Evolutionary conservation across 1,140 invertebrate species (phyloP).

Genomic region (Brachionus asplanchnoidis): DNA sequence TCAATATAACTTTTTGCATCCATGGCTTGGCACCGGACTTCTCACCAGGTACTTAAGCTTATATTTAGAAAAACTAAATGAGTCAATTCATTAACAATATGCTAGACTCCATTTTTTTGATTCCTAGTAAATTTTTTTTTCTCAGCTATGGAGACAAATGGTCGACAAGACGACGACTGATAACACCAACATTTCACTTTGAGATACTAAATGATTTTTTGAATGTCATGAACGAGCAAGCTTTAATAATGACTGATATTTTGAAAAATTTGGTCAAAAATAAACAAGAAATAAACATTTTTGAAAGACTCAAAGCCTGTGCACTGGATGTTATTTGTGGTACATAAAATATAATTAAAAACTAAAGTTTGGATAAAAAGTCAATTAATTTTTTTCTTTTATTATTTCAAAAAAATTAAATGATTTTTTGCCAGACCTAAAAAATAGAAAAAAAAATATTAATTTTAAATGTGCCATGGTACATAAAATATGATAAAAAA

Average conservation of each 20-base stretch:
- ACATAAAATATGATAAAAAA: no score
- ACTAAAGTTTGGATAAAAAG: no score
- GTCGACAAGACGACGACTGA: constrained; percentile 73
- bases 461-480: no score
- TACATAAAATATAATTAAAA: constrained; percentile 48
- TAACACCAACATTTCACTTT: constrained; percentile 86
- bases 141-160: constrained; percentile 72
- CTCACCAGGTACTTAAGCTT: background rate
- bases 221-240: constrained; percentile 73
- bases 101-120: background rate
- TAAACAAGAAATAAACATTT: constrained; percentile 68
- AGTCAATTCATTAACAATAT: no score
- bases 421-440: no score
- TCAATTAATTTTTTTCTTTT: constrained; percentile 40
- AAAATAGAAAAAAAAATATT: no score
- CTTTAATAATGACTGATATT: constrained; percentile 64
- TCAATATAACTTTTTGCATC: constrained; percentile 67
- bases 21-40: constrained; percentile 16
- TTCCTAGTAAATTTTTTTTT: no score
- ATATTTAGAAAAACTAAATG: background rate
- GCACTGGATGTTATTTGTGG: constrained; percentile 83
- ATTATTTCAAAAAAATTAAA: constrained; percentile 47
- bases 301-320: constrained; percentile 70
- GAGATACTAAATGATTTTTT: constrained; percentile 78
- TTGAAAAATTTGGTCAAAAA: constrained; percentile 57